Conservation (phyloP, 2,797 vertebrate genomes). For the Eulemur rubriventer region DNA sequence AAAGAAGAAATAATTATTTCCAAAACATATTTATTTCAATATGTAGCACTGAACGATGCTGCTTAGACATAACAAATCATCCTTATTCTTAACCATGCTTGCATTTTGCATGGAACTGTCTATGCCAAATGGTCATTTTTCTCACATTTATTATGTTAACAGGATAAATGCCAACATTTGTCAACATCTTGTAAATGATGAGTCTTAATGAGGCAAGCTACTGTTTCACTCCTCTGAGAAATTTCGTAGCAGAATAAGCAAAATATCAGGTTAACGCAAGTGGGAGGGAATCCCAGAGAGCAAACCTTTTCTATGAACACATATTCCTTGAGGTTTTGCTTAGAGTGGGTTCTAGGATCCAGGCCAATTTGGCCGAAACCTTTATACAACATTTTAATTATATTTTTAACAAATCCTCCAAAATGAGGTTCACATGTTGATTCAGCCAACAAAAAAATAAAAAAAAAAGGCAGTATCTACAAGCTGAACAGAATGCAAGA, state of each 20-base stretch:
- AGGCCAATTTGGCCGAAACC: slow-evolving; percentile 85
- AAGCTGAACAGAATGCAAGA: slow-evolving; percentile 55
- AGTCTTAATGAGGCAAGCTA: slow-evolving; percentile 89
- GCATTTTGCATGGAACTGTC: slow-evolving; percentile 78
- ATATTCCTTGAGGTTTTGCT: slow-evolving; percentile 86
- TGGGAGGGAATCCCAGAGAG: slow-evolving; percentile 83
- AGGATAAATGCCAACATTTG: slow-evolving; percentile 89
- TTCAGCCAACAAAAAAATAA: slow-evolving; percentile 72
- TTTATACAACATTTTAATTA: slow-evolving; percentile 85
- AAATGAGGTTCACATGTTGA: slow-evolving; percentile 82
- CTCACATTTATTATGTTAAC: slow-evolving; percentile 89
- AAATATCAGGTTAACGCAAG: slow-evolving; percentile 87
- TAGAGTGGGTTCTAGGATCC: slow-evolving; percentile 85
- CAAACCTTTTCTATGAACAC: slow-evolving; percentile 79
- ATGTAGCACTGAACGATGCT: slow-evolving; percentile 57
- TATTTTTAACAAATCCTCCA: slow-evolving; percentile 86
- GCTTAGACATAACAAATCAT: slow-evolving; percentile 54
- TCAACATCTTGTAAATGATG: slow-evolving; percentile 90
- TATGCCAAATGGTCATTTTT: slow-evolving; percentile 88
- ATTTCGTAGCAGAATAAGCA: slow-evolving; percentile 86
- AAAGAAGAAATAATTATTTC: slow-evolving; percentile 61
- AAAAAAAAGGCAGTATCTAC: slow-evolving; percentile 56
- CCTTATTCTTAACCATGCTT: slow-evolving; percentile 56
- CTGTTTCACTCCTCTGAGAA: slow-evolving; percentile 86
- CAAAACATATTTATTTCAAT: slow-evolving; percentile 62